Base-by-base conservation (phyloP, 2,113 vertebrate species). In the Cyphomyrus plagiostoma region DNA sequence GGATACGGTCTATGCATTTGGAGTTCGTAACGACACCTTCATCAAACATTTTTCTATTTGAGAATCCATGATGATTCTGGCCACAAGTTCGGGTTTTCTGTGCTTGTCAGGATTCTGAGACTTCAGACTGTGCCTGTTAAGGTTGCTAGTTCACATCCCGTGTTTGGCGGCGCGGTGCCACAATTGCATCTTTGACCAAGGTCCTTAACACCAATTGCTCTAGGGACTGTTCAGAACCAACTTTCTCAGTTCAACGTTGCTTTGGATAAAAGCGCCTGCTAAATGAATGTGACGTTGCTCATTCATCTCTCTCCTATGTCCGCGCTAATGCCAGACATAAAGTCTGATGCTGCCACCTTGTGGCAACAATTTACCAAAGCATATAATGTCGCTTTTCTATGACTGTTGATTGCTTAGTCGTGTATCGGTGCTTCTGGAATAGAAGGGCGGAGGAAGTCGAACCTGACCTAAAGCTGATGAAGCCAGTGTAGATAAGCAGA, bases 401-500 rank as follows among this genome's bases (percentile, higher is more conserved):
- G 3, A 15, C 11, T 30, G n/a, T 13, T 42, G 13, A 17, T 35
- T 39, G 70, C 13, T 19, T 19, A 42, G 74, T 42, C 21, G 15
- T 26, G 35, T 9, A 5, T 26, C 17, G 4, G 66, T 42, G 35
- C 19, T 30, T 39, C 74, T 23, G 74, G 58, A n/a, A 5, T 39
- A 42, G 13, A 70, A 70, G 62, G 62, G 10, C 26, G 1, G 10
- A 52, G n/a, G 66, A 48, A 30, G 23, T 10, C 17, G 86, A n/a
- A 3, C 74, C 70, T 88, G 93, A 99, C 98, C 98, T 98, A 95
- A 97, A 99, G 90, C 95, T 92, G 91, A 99, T n/a, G 90, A 99
- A 95, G 86, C 94, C 91, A 0, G 97, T 97, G 93, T 95, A 97
- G 91, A 98, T 96, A 42, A 99, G 94, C 0, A 98, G 98, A 91